A percentile compares a stretch with the other conserved stretches of the same genome.
Conservation (phyloP, 2,888 invertebrate species). For the Drosophila macrospina region DNA sequence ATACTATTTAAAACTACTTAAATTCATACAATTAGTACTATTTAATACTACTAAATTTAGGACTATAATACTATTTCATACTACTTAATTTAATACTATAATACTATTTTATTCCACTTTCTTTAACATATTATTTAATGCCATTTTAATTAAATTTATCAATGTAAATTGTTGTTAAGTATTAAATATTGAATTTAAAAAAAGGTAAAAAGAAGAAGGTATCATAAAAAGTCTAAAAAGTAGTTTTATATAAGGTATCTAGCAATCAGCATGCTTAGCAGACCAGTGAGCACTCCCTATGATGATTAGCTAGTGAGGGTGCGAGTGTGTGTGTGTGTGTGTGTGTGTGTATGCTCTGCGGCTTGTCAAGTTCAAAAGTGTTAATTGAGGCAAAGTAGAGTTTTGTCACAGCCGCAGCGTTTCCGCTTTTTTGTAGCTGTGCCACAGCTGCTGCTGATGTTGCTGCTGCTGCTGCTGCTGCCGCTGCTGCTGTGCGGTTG, state of each 20-base stretch:
- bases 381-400: conserved; percentile 74
- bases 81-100: too few species aligned
- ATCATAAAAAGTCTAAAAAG: too few species aligned
- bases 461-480: conserved; percentile 24
- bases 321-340: conserved; percentile 6
- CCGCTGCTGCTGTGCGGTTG: conserved; percentile 16
- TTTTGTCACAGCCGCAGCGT: conserved; percentile 58
- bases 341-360: conserved; percentile 19
- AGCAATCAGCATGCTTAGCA: not conserved
- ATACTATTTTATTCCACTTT: too few species aligned
- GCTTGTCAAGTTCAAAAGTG: conserved; percentile 73
- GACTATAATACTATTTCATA: too few species aligned
- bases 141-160: too few species aligned
- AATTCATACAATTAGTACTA: too few species aligned
- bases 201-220: not conserved
- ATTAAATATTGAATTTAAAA: not conserved
- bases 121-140: too few species aligned
- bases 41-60: too few species aligned
- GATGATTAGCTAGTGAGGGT: conserved; percentile 5
- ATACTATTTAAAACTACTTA: too few species aligned
- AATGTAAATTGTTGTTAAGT: not conserved
- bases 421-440: conserved; percentile 54
- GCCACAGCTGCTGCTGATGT: conserved; percentile 18
- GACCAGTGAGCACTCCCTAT: conserved; percentile 2
- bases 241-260: too few species aligned